Percentiles rank a stretch among this genome's conserved stretches.
These are phyloP conservation scores for Oncorhynchus mykiss DNA, from an alignment of 2,113 vertebrate species.

Conservation along the genomic window DNA sequence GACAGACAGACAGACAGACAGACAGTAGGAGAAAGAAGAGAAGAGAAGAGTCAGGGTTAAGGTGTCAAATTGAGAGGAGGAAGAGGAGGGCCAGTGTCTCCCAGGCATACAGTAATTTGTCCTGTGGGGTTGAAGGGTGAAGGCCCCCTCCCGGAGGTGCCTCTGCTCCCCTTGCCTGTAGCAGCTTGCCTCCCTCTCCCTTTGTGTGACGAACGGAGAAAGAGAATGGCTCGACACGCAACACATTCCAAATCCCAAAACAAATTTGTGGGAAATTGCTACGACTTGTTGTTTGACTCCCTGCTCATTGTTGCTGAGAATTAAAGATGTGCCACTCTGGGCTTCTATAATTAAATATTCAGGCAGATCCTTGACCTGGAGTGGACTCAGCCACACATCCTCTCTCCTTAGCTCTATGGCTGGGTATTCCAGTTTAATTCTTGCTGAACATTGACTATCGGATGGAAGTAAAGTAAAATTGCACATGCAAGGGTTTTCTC, in stretches of 20 bases:
- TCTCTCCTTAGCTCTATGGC: not conserved
- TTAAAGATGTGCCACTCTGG: conserved; percentile 44
- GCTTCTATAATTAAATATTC: conserved; percentile 67
- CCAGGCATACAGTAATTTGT: not conserved
- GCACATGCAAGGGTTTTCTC: conserved; percentile 44
- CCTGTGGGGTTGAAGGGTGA: conserved; percentile 24
- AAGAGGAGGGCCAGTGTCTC: not conserved
- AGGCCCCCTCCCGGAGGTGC: conserved; percentile 51
- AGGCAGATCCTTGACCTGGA: conserved; percentile 39
- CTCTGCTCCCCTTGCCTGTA: conserved; percentile 71
- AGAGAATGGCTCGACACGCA: conserved; percentile 69
- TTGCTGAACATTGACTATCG: conserved; percentile 46
- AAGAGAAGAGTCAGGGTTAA: not conserved
- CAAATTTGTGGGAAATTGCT: conserved; percentile 79
- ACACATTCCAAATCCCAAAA: conserved; percentile 74
- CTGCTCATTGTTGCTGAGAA: conserved; percentile 59
- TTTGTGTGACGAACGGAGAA: conserved; percentile 73
- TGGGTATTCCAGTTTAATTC: not conserved
- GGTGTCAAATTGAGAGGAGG: not conserved
- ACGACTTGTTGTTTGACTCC: conserved; percentile 74
- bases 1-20: conserved; percentile 20
- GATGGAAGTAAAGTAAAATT: conserved; percentile 46
- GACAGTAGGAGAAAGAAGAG: conserved; percentile 8
- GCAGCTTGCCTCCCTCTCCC: conserved; percentile 72
- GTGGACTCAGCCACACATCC: not conserved